Conservation (phyloP, 1,140 invertebrate genomes). For the Eriosoma lanigerum region DNA sequence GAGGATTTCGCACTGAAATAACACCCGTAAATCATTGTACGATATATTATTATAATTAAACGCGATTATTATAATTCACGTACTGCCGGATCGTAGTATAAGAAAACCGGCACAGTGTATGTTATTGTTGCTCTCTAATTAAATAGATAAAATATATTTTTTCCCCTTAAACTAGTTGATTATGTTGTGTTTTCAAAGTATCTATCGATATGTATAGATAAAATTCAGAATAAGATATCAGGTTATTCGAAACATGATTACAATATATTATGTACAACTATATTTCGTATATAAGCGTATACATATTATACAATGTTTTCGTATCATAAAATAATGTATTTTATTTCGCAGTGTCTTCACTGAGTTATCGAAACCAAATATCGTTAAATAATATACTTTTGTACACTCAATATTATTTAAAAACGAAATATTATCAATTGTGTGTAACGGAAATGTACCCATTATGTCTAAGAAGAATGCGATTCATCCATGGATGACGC, state of each 20-base stretch:
- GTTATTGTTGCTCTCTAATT: too few relatives aligned
- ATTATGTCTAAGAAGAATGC: slow-evolving; percentile 40
- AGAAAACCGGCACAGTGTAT: neutral
- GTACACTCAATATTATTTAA: neutral
- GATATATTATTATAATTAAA: slow-evolving; percentile 8
- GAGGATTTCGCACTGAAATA: slow-evolving; percentile 25
- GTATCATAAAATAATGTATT: too few relatives aligned
- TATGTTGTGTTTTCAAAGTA: too few relatives aligned
- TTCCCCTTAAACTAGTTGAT: too few relatives aligned
- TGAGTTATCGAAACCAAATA: neutral
- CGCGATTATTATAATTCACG: slow-evolving; percentile 19
- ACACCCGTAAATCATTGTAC: slow-evolving; percentile 36
- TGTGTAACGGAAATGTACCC: slow-evolving; percentile 21
- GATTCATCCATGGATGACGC: slow-evolving; percentile 30
- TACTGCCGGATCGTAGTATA: neutral
- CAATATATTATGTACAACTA: too few relatives aligned
- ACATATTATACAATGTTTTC: too few relatives aligned
- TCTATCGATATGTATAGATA: too few relatives aligned
- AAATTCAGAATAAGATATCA: too few relatives aligned
- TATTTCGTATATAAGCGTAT: too few relatives aligned
- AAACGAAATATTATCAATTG: neutral
- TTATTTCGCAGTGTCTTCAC: too few relatives aligned
- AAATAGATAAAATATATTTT: too few relatives aligned
- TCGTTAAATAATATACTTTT: slow-evolving; percentile 38
- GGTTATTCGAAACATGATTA: too few relatives aligned